Base-by-base conservation (phyloP, 1,140 invertebrate genomes). In the Drosophila pallidifrons region DNA sequence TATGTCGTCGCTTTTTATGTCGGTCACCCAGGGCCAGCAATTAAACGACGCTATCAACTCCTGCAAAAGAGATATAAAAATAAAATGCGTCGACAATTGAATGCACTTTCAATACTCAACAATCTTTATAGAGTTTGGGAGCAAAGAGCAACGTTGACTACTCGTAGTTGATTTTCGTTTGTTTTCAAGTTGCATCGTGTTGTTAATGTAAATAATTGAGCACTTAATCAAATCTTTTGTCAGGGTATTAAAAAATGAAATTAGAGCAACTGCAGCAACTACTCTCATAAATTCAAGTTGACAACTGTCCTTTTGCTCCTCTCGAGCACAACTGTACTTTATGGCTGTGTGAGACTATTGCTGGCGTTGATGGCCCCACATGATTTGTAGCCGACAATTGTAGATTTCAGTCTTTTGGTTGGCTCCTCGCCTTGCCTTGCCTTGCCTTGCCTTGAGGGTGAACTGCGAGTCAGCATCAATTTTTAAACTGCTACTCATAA, bases 321-420 rank as follows among this genome's bases (percentile, higher is more conserved):
- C 47, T 65, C 43, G 32, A 43, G 54, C 70, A 75, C 57, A 71
- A 55, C 82, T 87, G 83, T 69, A 60, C 77, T 82, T 87, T 72
- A 86, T 73, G 61, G 46, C 25, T 57, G 45, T 55, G 41, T 73
- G 52, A 47, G 43, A 20, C 46, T 20, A 30, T 49, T 43, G 28
- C 68, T 81, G 75, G 55, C 82, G 61, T 63, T 77, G 82, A 87
- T 75, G 82, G 65, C 32, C 64, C 64, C 75, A 69, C 49, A 75
- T 87, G 82, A 86, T 87, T 87, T 88, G 85, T 87, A 71, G 67
- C 74, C 55, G 83, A 80, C 83, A 83, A 87, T 87, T 88, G 81
- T 68, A 70, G 64, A 59, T 35, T 60, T 52, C 41, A 10, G 35
- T 35, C 46, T 10, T 52, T 10, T 3, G 32, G 49, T 30, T 11